A percentile compares a stretch with the other conserved stretches of the same genome.
Evolutionary conservation across 2,113 vertebrate genomes (phyloP).

Genomic region (Oreocharis arfaki): DNA sequence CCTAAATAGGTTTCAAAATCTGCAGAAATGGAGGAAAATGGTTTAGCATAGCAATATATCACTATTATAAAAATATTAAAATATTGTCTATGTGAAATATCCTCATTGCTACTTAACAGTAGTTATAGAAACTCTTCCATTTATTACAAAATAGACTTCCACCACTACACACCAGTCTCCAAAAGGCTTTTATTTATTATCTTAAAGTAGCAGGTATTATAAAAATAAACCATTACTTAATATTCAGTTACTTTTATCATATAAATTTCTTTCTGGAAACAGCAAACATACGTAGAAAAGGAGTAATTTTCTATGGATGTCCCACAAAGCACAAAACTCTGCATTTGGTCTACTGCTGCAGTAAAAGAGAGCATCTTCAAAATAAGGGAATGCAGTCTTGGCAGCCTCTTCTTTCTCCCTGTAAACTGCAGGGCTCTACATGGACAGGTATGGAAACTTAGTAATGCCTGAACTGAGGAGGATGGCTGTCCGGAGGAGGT

Average conservation of each 20-base stretch:
- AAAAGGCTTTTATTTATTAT: constrained; percentile 21
- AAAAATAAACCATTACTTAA: constrained; percentile 18
- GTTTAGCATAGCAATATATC: background rate
- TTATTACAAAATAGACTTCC: background rate
- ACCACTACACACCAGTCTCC: background rate
- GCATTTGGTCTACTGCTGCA: background rate
- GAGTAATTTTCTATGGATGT: background rate
- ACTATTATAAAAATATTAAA: background rate
- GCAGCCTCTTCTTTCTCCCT: background rate
- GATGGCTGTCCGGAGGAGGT: background rate
- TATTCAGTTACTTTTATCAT: background rate
- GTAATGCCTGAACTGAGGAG: constrained; percentile 42
- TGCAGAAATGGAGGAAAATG: background rate
- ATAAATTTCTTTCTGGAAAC: background rate
- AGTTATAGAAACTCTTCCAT: background rate
- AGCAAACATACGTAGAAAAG: background rate
- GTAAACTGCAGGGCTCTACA: background rate
- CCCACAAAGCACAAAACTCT: background rate
- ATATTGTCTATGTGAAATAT: background rate
- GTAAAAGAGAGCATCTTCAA: background rate
- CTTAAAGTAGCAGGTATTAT: background rate
- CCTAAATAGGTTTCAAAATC: background rate
- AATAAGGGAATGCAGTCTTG: background rate
- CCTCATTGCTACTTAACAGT: background rate
- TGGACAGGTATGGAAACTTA: background rate